These are phyloP conservation scores for Amphiura filiformis DNA, from an alignment of 35 echinoderm and acorn worm genomes.

Conservation along the genomic window DNA sequence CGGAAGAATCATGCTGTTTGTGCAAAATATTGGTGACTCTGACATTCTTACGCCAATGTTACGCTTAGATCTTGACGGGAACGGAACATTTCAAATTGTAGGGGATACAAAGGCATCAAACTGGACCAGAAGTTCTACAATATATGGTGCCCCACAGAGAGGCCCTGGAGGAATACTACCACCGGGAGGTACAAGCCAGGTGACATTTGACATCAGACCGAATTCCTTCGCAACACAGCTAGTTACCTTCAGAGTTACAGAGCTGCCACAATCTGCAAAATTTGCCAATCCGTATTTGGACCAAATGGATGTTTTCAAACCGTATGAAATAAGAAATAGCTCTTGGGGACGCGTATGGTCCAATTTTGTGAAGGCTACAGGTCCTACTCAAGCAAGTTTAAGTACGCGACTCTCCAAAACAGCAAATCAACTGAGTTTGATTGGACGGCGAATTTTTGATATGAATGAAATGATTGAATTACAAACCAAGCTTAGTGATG, in stretches of 20 bases:
- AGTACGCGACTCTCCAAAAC: background rate
- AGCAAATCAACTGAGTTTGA: constrained; percentile 28
- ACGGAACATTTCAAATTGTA: background rate
- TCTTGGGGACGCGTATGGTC: constrained; percentile 26
- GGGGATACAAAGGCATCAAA: background rate
- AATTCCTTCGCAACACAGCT: background rate
- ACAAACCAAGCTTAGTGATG: background rate
- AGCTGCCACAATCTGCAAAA: background rate
- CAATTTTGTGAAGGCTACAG: constrained; percentile 10
- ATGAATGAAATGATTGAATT: background rate
- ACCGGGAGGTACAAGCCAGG: background rate
- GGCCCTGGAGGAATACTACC: constrained; percentile 11
- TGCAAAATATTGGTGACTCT: constrained; percentile 27
- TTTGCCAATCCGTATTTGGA: background rate
- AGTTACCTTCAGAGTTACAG: background rate
- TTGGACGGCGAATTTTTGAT: background rate
- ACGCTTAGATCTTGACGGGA: background rate
- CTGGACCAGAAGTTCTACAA: background rate
- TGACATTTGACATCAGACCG: constrained; percentile 1
- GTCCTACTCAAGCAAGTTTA: background rate
- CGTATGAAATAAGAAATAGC: background rate
- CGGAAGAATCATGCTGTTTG: background rate
- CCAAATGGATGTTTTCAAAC: background rate
- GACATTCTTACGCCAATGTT: constrained; percentile 24
- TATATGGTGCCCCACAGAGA: background rate